These are phyloP conservation scores for Strix occidentalis DNA, from an alignment of 2,797 vertebrate genomes.

Conservation along the genomic window DNA sequence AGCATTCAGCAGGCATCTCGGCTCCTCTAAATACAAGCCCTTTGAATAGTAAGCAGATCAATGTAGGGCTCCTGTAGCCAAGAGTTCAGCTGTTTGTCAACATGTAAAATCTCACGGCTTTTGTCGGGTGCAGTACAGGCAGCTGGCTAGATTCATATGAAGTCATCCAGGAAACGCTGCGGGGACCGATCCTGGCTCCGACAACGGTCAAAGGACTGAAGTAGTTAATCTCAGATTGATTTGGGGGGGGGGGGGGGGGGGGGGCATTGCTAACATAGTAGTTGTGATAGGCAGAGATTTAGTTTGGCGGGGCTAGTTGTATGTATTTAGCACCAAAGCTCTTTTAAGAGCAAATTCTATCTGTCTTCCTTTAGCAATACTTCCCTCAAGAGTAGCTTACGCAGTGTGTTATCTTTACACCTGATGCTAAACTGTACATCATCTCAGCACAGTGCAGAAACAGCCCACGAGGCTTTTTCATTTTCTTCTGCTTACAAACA, in stretches of 20 bases:
- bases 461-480: not conserved
- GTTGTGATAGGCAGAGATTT: not conserved
- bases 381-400: not conserved
- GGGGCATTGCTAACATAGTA: not conserved
- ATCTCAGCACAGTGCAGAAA: not conserved
- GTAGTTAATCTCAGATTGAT: not conserved
- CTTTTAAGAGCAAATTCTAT: not conserved
- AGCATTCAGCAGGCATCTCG: slow-evolving; percentile 10
- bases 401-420: not conserved
- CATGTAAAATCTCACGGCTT: not conserved
- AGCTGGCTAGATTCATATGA: not conserved
- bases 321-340: not conserved
- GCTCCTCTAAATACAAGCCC: slow-evolving; percentile 16
- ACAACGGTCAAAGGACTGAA: not conserved
- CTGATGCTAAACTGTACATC: not conserved
- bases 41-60: not conserved
- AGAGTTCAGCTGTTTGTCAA: not conserved
- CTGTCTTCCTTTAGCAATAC: not conserved
- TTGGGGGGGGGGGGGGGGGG: not conserved
- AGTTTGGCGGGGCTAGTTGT: not conserved
- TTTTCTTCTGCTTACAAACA: not conserved
- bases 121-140: not conserved
- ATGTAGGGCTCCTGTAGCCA: not conserved
- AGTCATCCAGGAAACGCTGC: not conserved
- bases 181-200: not conserved